Evolutionary conservation across 2,797 vertebrate genomes (phyloP).

Genomic region (Alectoris magna): DNA sequence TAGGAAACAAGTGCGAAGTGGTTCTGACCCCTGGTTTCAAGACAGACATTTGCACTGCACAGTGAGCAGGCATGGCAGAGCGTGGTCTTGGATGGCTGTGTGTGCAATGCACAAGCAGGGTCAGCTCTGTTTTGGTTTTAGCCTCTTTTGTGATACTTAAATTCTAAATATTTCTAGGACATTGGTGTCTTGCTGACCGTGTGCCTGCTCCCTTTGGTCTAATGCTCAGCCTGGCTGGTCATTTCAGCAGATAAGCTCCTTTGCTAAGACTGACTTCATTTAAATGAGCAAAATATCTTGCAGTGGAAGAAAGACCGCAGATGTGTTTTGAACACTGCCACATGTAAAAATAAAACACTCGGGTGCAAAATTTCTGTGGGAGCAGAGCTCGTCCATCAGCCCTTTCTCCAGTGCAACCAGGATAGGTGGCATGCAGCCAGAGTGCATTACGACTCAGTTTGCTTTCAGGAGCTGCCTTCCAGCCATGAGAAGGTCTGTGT

Average conservation of each 20-base stretch:
- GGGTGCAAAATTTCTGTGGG: background rate
- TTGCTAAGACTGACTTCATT: background rate
- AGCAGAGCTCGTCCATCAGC: background rate
- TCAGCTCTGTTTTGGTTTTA: background rate
- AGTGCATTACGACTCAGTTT: background rate
- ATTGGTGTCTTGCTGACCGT: background rate
- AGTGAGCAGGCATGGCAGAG: fast-evolving
- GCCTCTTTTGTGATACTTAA: background rate
- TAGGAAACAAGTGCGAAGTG: background rate
- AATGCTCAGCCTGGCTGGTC: background rate
- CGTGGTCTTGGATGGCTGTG: background rate
- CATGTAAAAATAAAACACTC: background rate
- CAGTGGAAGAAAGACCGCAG: background rate
- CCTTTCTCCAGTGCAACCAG: background rate
- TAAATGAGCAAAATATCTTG: background rate
- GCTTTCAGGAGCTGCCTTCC: background rate
- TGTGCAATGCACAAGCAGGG: background rate
- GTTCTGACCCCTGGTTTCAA: background rate
- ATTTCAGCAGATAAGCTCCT: background rate
- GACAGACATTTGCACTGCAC: fast-evolving
- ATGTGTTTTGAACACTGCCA: constrained; percentile 18
- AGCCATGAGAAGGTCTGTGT: background rate
- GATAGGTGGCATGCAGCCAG: background rate
- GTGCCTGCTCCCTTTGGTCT: fast-evolving
- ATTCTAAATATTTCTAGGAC: background rate